These are phyloP conservation scores for Neosilurus hyrtlii DNA, from an alignment of 2,797 vertebrate species.

Conservation along the genomic window DNA sequence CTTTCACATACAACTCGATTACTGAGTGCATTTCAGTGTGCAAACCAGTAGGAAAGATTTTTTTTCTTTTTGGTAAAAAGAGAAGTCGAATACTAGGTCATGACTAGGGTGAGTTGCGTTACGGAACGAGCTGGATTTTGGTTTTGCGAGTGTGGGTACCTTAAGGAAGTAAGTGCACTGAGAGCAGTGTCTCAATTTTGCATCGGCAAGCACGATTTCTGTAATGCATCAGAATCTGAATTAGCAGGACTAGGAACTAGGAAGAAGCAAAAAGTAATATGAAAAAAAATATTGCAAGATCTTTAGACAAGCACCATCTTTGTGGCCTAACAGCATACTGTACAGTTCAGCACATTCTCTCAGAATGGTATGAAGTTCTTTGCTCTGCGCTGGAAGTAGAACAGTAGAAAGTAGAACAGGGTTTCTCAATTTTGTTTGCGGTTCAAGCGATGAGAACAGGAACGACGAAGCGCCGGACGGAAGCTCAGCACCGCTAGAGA, in stretches of 20 bases:
- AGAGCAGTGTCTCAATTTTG: neutral
- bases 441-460: conserved; percentile 24
- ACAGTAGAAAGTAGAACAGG: conserved; percentile 63
- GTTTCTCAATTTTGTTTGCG: conserved; percentile 45
- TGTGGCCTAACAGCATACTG: conserved; percentile 84
- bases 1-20: conserved; percentile 61
- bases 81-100: conserved; percentile 49
- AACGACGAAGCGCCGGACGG: conserved; percentile 24
- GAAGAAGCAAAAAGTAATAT: conserved; percentile 66
- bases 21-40: conserved; percentile 72
- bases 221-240: conserved; percentile 66
- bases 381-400: conserved; percentile 71
- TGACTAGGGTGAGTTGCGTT: conserved; percentile 14
- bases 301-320: conserved; percentile 71
- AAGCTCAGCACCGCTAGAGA: conserved; percentile 6
- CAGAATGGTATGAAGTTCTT: conserved; percentile 91
- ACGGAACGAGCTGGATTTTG: conserved; percentile 41
- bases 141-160: conserved; percentile 11
- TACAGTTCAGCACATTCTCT: conserved; percentile 92
- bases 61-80: conserved; percentile 53
- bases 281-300: conserved; percentile 58
- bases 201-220: conserved; percentile 9
- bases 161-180: conserved; percentile 31
- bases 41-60: conserved; percentile 69
- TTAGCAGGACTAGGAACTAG: conserved; percentile 52